Evolutionary conservation across 2,888 invertebrate genomes (phyloP).

Genomic region (Micoletzkya japonica): DNA sequence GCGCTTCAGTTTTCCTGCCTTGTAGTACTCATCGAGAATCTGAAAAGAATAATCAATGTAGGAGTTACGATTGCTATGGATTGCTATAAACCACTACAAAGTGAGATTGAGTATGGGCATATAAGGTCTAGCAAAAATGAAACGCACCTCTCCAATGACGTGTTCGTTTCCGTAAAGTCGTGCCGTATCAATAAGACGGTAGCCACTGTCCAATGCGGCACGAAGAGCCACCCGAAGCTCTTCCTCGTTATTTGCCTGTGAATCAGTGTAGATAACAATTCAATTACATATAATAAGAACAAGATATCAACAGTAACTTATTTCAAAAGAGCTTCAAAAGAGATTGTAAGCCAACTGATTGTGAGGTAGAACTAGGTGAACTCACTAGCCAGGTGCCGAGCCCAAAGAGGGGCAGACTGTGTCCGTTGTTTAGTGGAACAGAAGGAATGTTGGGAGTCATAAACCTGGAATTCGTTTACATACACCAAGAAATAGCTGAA

Average conservation of each 20-base stretch:
- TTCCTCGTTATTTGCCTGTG: conserved; percentile 38
- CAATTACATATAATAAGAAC: no score
- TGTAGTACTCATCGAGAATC: conserved; percentile 54
- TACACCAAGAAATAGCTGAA: no score
- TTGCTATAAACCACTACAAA: no score
- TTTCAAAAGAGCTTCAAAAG: no score
- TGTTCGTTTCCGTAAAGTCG: conserved; percentile 77
- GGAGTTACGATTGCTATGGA: no score
- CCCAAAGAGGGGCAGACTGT: conserved; percentile 52
- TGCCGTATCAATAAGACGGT: conserved; percentile 73
- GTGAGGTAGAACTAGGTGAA: not conserved
- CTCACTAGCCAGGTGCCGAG: conserved; percentile 55
- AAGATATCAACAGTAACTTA: no score
- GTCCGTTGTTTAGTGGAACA: conserved; percentile 44
- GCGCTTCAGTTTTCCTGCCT: conserved; percentile 66
- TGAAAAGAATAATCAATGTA: no score
- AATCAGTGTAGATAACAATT: no score
- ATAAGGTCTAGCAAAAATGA: no score
- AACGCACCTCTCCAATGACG: conserved; percentile 70
- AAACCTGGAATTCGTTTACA: no score
- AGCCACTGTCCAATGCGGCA: conserved; percentile 59
- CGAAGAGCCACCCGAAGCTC: conserved; percentile 48
- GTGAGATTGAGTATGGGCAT: no score
- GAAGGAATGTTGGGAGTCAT: conserved; percentile 9
- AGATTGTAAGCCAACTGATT: no score